Evolutionary conservation across 2,797 vertebrate species (phyloP).

Genomic region (Pantherophis vulpinus): DNA sequence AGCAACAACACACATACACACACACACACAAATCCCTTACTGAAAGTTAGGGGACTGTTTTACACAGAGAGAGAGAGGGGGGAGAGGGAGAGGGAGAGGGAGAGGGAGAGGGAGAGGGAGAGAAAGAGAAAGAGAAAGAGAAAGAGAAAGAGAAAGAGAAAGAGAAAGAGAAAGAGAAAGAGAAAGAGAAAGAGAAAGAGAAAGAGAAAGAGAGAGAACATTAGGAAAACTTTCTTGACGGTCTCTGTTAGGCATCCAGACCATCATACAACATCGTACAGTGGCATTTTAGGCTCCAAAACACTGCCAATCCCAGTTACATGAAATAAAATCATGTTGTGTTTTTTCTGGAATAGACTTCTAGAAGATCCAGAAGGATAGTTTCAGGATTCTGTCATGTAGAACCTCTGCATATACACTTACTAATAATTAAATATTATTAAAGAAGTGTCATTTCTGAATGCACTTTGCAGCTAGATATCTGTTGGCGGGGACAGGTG

Average conservation of each 20-base stretch:
- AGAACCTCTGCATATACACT: no score
- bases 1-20: not conserved
- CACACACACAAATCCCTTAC: not conserved
- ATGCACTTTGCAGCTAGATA: not conserved
- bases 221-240: not conserved
- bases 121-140: not conserved
- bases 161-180: no score
- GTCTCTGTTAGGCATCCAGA: not conserved
- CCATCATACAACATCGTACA: not conserved
- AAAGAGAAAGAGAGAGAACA: not conserved
- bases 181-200: not conserved
- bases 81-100: rapidly evolving
- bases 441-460: not conserved
- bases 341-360: not conserved
- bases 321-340: not conserved
- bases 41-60: not conserved
- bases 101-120: no score
- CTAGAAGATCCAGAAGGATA: not conserved
- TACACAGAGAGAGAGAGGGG: not conserved
- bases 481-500: rapidly evolving
- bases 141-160: no score
- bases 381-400: no score
- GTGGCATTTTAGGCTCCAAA: not conserved
- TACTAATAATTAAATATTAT: no score
- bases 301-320: not conserved